Base-by-base conservation (phyloP, 2,888 invertebrate species). In the Tanytarsus gracilentus region DNA sequence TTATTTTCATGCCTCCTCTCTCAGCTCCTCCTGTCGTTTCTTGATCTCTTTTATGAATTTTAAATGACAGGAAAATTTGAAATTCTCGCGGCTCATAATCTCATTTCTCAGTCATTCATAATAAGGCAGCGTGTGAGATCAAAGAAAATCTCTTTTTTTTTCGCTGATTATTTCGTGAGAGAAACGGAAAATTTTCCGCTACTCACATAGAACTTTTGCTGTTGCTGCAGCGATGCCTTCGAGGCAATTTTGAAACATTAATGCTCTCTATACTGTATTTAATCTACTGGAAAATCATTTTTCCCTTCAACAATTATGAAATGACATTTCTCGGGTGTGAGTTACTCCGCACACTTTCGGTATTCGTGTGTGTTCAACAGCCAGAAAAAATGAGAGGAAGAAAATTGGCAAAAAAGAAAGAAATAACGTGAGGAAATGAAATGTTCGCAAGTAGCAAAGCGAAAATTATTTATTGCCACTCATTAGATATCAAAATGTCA, bases 401-500 rank as follows among this genome's bases (percentile, higher is more conserved):
- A 7, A 18, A 21, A 44, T n/a, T n/a, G n/a, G n/a, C n/a, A n/a
- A n/a, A 29, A 29, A 9, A 29, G 29, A 29, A 29, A 29, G 9
- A 9, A 29, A 29, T 29, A 29, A 29, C 9, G 9, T 29, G 29
- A 29, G 9, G 29, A 25, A n/a, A 44, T 44, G 33, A 33, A 33
- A 33, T 33, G 33, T 33, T 33, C 7, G 11, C 21, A 44, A 11
- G 21, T 18, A 21, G 23, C 23, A 52, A 33, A 52, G 21, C 33
- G 27, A 33, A 55, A 27, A 55, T 36, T 55, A 55, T 55, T 55
- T 55, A 55, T 55, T 55, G 23, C 44, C 40, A 39, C 33, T 40
- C 40, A 55, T 55, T 55, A 40, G 39, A 55, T 55, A 55, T 55
- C 55, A 40, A 55, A 55, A 55, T 40, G 55, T 55, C 55, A 55